phyloP scores from a whole-genome alignment of 2,888 invertebrate genomes.

The Mystacides longicornis region DNA sequence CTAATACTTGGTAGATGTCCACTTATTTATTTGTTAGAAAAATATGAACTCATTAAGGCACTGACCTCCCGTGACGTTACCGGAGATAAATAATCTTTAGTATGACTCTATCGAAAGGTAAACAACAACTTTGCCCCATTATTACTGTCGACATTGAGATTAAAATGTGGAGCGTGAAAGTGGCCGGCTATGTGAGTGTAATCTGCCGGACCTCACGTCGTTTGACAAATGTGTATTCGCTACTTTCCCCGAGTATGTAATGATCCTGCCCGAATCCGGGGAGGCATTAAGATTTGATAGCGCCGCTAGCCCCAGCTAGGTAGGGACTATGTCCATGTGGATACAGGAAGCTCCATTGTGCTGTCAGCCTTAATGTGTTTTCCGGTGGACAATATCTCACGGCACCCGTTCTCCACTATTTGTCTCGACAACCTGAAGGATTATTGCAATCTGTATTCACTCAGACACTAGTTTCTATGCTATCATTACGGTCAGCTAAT shows the following conservation, averaged over 20 bases:
- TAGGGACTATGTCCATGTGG: slow-evolving; percentile 3
- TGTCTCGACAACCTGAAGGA: slow-evolving; percentile 25
- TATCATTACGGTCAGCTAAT: too few relatives aligned
- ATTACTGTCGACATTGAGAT: too few relatives aligned
- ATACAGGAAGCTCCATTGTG: not conserved
- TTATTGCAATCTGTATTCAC: slow-evolving; percentile 26
- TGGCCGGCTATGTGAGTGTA: not conserved
- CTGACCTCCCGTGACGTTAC: too few relatives aligned
- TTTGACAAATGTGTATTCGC: not conserved
- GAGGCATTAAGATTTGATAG: slow-evolving; percentile 16
- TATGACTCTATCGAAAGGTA: too few relatives aligned
- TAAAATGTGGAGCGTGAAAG: too few relatives aligned
- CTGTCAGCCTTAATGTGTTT: slow-evolving; percentile 13
- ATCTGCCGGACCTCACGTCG: not conserved
- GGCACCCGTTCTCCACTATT: slow-evolving; percentile 18
- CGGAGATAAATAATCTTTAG: too few relatives aligned
- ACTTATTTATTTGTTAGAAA: too few relatives aligned
- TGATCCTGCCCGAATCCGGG: not conserved
- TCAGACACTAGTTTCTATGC: too few relatives aligned
- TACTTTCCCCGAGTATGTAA: too few relatives aligned
- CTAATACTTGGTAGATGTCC: too few relatives aligned
- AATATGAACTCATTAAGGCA: too few relatives aligned
- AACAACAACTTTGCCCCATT: too few relatives aligned
- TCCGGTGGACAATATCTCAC: slow-evolving; percentile 19
- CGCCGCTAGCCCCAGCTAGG: not conserved